These are phyloP conservation scores for Andrena dorsata DNA, from an alignment of 2,888 invertebrate species.

Conservation along the genomic window DNA sequence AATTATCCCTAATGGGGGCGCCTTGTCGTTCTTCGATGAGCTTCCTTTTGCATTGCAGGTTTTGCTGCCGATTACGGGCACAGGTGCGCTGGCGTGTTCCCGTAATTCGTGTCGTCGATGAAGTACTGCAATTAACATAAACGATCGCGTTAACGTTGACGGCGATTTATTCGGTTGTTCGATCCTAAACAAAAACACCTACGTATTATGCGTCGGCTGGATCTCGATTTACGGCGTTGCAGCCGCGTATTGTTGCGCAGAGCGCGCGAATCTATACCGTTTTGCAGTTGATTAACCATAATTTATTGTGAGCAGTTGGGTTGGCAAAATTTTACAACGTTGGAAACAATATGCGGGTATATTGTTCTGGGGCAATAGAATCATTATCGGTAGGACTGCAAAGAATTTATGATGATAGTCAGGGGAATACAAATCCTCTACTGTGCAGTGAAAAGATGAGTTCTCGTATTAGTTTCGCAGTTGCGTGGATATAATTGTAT, in stretches of 20 bases:
- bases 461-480: no score
- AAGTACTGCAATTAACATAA: conserved; percentile 46
- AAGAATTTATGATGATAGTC: neutral
- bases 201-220: conserved; percentile 26
- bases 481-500: no score
- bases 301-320: conserved; percentile 5
- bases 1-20: conserved; percentile 60
- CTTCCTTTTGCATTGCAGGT: conserved; percentile 14
- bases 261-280: conserved; percentile 16
- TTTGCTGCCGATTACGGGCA: conserved; percentile 22
- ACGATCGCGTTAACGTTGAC: conserved; percentile 37
- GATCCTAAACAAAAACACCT: conserved; percentile 41
- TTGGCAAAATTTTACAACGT: neutral
- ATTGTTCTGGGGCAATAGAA: neutral
- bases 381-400: neutral
- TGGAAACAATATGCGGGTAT: neutral
- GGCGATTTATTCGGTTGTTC: conserved; percentile 33
- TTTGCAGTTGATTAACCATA: conserved; percentile 34
- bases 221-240: conserved; percentile 31
- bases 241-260: conserved; percentile 17
- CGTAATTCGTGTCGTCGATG: conserved; percentile 36
- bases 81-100: conserved; percentile 28
- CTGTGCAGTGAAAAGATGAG: neutral
- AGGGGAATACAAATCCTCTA: neutral
- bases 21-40: conserved; percentile 29